A percentile compares a stretch with the other conserved stretches of the same genome.
phyloP scores from a whole-genome alignment of 2,797 vertebrate species.

The Acanthis flammea region DNA sequence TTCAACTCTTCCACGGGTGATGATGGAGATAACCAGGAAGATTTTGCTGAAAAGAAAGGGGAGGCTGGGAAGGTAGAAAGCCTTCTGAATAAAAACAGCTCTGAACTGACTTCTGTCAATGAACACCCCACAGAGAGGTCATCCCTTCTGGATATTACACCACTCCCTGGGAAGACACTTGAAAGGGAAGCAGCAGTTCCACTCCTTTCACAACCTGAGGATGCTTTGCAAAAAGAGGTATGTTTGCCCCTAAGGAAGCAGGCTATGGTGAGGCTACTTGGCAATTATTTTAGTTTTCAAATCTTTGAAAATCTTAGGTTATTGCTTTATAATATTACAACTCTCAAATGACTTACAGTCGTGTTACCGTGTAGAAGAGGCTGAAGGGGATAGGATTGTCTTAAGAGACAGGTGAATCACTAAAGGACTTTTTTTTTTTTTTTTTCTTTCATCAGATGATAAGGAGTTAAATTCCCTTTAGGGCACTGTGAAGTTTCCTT shows the following conservation, averaged over 20 bases:
- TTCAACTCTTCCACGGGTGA: constrained; percentile 74
- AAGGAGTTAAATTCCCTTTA: not conserved
- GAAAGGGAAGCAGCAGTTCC: constrained; percentile 8
- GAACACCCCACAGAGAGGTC: not conserved
- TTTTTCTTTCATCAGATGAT: not conserved
- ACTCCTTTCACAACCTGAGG: not conserved
- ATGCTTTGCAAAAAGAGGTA: constrained; percentile 57
- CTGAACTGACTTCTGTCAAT: not conserved
- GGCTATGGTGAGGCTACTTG: not conserved
- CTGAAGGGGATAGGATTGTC: not conserved
- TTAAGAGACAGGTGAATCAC: not conserved
- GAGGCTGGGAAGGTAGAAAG: not conserved
- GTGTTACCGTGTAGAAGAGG: not conserved
- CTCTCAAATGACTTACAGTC: not conserved
- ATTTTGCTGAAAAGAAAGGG: not conserved
- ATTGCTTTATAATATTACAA: not conserved
- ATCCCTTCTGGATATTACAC: not conserved
- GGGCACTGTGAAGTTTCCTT: not conserved
- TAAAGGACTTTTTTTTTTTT: not conserved
- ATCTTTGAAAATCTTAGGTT: not conserved
- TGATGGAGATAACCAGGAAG: constrained; percentile 20
- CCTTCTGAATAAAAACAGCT: not conserved
- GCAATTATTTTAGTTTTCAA: not conserved
- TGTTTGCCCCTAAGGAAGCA: not conserved
- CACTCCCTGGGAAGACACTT: not conserved